Evolutionary conservation across 1,140 invertebrate genomes (phyloP), one percentile per base, ranked within the genome.

Genomic region (Heliconius congener): DNA sequence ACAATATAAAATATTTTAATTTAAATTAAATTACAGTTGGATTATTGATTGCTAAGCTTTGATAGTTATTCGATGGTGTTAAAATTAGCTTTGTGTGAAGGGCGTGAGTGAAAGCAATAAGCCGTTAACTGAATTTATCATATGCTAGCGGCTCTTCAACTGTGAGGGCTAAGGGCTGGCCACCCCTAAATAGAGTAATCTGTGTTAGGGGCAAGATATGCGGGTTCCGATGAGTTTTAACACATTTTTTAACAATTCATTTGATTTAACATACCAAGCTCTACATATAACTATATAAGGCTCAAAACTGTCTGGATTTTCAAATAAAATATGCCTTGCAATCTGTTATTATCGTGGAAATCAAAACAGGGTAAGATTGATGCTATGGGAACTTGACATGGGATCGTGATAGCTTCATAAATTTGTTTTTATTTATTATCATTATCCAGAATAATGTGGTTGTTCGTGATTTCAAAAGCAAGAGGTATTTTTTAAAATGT

Each of bases 281-380:
- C 60, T 88, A 86, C 60, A 0, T 0, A 8, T 1, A 66, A n/a
- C 2, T 0, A 0, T 6, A 73, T 85, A 87, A 78, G 75, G 80
- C 74, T 39, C 8, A 50, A 37, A 79, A 78, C 80, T 42, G 30
- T 23, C 74, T 30, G 23, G 11, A n/a, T 79, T 81, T 66, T 42
- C 42, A 37, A 73, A 42, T 55, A 77, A 84, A 23, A 23, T 23
- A 85, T 82, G 84, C 88, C 42, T 87, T 81, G 86, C 88, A 88
- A 89, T 89, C 84, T 85, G 82, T 82, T 82, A 85, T 88, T 87
- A 87, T 86, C 86, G 77, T 83, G 83, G 84, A 88, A 92, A 92
- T 91, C 88, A 91, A 91, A 93, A 90, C 87, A 88, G 86, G 84
- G 86, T 37, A 88, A 90, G 88, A 91, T 92, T 90, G 86, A 93